Percentiles rank a stretch among this genome's conserved stretches.
Conservation (phyloP, 2,113 vertebrate genomes). For the Forbesichthys agassizii region DNA sequence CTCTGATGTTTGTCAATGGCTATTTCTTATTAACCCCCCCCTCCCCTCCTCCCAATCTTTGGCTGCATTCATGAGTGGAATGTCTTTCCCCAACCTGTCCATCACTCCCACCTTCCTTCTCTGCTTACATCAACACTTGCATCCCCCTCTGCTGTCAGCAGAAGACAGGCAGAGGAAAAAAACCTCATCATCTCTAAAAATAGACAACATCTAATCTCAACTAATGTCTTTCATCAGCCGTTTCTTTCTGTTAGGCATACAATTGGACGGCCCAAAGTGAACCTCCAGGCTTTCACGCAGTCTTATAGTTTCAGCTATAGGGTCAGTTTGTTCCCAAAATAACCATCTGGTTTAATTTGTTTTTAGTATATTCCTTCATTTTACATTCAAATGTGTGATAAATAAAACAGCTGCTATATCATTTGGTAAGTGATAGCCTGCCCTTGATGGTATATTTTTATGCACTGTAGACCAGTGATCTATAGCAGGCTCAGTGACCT, state of each 20-base stretch:
- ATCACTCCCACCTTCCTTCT: constrained; percentile 34
- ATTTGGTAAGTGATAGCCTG: no score
- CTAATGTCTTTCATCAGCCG: constrained; percentile 59
- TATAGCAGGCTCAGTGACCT: no score
- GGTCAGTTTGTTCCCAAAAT: no score
- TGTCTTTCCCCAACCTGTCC: constrained; percentile 6
- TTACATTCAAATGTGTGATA: no score
- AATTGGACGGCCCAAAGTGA: constrained; percentile 59
- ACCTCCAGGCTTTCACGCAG: constrained; percentile 47
- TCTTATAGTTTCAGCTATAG: no score
- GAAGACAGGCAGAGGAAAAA: constrained; percentile 45
- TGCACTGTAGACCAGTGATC: no score
- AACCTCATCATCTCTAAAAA: constrained; percentile 52
- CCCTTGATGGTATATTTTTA: no score
- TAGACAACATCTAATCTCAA: constrained; percentile 63
- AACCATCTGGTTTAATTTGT: no score
- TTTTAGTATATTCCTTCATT: no score
- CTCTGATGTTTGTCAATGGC: constrained; percentile 57
- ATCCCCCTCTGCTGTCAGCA: constrained; percentile 53
- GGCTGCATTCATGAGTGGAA: constrained; percentile 49
- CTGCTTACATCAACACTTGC: constrained; percentile 26
- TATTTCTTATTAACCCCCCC: constrained; percentile 37
- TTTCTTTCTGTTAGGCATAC: constrained; percentile 48
- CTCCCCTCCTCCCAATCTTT: constrained; percentile 11
- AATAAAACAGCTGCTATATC: no score